Base-by-base conservation (phyloP, 2,888 invertebrate species). In the Thalpophila matura region DNA sequence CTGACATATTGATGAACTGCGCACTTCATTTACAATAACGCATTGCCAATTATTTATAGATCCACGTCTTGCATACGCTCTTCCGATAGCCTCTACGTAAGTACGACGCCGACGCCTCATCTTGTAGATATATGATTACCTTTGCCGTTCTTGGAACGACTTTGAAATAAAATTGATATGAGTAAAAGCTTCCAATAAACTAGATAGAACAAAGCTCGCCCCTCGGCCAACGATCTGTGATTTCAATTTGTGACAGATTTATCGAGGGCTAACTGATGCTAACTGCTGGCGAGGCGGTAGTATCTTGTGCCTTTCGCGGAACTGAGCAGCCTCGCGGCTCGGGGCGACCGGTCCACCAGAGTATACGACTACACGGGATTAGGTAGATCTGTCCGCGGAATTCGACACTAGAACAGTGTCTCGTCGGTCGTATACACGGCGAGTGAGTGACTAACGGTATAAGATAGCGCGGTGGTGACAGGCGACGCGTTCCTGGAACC, bases 221-320 rank as follows among this genome's bases (percentile, higher is more conserved):
- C 62, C 49, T 63, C 66, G 42, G 83, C 74, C 87, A 82, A 82
- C 85, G 86, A 85, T 85, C 88, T 84, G 72, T 75, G 81, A 79
- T 81, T 79, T 79, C 65, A 77, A 75, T 79, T 74, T 69, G 81
- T 71, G 89, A 89, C 87, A 89, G 89, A 90, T 91, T 90, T 90
- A 91, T 90, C 79, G 83, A 74, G 66, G 78, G 53, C 79, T 77
- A 84, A 83, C 79, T 76, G 84, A 82, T 76, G 74, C 70, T 81
- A 82, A 79, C 81, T 66, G 84, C 83, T 72, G 64, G 79, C 73
- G 68, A 53, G 58, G 50, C 68, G 65, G 66, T 60, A 69, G 67
- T 80, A 77, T 79, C 71, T 82, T 75, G 79, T 76, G 61, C 66
- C 72, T 67, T 88, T 89, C 88, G 86, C 67, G 73, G 89, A 88